Base-by-base conservation (phyloP, 2,113 vertebrate genomes). In the Sinocyclocheilus anshuiensis region DNA sequence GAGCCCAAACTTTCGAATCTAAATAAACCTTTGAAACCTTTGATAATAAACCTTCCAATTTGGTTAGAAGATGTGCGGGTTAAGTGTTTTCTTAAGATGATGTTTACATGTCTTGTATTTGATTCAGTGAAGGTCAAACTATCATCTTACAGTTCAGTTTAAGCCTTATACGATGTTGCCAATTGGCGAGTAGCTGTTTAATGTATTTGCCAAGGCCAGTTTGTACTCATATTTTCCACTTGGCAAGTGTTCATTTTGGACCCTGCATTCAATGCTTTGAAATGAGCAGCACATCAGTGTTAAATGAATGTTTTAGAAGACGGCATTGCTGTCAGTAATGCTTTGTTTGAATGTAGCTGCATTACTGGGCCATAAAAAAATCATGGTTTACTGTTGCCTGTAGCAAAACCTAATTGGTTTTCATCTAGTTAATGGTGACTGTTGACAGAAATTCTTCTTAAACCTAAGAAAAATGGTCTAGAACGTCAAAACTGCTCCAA, bases 91-190 rank as follows among this genome's bases (percentile, higher is more conserved):
- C 39, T 24, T 75, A 4, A n/a, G 71, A 13, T 12, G 36, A 75
- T 2, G 18, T 75, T 75, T 48, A 11, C 72, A 7, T 24, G 10
- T 24, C 72, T 24, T n/a, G 22, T 75, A n/a, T 6, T 75, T 75
- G 39, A 48, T 7, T 75, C 10, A 45, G 20, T n/a, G 39, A 24
- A 24, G 75, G 45, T 77, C 75, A 77, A 24, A 15, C 45, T 24
- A 53, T 77, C 75, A 77, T 29, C 75, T 24, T 8, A 77, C n/a
- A 29, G 75, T 45, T 74, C 71, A 24, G 75, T 53, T 48, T 77
- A 53, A 77, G 45, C 39, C 1, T 1, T 12, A 7, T n/a, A 24
- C 39, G 6, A 3, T 45, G 36, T 74, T 45, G 75, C n/a, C 75
- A 77, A 18, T n/a, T 15, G 7, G 24, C 6, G n/a, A 48, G 39